phyloP scores from a whole-genome alignment of 1,140 invertebrate species.

The Cepaea nemoralis region DNA sequence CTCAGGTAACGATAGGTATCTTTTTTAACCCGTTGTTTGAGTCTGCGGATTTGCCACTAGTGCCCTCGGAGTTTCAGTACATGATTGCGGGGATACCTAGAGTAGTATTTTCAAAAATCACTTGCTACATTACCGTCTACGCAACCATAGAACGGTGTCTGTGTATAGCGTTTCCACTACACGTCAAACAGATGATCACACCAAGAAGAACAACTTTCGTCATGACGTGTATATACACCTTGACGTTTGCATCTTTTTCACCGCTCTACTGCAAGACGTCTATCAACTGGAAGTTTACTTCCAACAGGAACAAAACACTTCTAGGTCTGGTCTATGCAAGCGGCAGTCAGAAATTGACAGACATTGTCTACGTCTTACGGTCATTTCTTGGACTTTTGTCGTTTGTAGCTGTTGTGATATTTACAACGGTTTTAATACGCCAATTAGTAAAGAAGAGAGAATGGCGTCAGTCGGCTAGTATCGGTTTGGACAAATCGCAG shows the following conservation, averaged over 20 bases:
- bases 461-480: background rate
- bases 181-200: background rate
- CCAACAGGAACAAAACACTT: background rate
- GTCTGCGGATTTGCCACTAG: background rate
- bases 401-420: background rate
- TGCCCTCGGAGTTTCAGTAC: background rate
- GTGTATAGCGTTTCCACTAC: background rate
- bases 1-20: background rate
- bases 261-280: background rate
- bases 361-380: background rate
- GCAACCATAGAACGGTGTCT: background rate
- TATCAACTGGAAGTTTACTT: background rate
- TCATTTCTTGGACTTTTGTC: background rate
- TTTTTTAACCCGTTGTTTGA: constrained; percentile 4
- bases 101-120: background rate
- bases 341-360: background rate
- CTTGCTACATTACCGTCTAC: background rate
- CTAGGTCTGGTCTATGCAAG: background rate
- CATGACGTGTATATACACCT: background rate
- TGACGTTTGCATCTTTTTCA: background rate
- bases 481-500: background rate
- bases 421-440: background rate
- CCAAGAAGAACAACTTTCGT: background rate
- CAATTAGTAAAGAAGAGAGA: background rate
- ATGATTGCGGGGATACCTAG: background rate